A percentile compares a stretch with the other conserved stretches of the same genome.
Conservation (phyloP, 2,888 invertebrate genomes). For the Tribolium freemani region DNA sequence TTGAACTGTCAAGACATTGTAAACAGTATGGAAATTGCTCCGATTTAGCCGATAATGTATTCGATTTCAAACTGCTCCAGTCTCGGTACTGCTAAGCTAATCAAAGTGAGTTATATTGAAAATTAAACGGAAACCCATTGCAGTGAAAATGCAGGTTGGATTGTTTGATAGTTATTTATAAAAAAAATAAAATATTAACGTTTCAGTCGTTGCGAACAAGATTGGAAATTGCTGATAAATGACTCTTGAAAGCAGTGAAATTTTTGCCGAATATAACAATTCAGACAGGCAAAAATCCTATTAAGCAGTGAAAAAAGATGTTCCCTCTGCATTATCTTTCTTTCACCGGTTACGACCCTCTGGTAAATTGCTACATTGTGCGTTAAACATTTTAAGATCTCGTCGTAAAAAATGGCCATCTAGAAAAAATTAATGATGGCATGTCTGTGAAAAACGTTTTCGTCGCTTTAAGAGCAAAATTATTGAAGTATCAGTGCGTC, state of each 20-base stretch:
- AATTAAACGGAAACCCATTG: background rate
- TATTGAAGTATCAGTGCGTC: slow-evolving; percentile 9
- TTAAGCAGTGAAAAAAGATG: background rate
- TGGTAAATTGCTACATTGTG: background rate
- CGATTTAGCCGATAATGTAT: background rate
- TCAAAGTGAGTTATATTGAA: background rate
- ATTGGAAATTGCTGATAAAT: no score
- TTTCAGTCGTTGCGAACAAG: no score
- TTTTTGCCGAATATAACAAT: background rate
- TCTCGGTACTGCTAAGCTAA: background rate
- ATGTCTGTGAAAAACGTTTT: background rate
- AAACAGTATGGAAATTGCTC: background rate
- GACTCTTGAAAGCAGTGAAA: no score
- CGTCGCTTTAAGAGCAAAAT: slow-evolving; percentile 7
- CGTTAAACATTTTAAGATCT: background rate
- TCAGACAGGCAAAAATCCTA: background rate
- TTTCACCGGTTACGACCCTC: background rate
- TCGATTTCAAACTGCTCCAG: background rate
- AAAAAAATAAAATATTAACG: no score
- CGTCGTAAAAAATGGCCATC: background rate
- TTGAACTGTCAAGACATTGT: background rate
- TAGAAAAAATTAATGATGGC: slow-evolving; percentile 11
- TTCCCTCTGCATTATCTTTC: background rate
- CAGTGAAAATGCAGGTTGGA: no score
- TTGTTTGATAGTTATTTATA: no score